These are phyloP conservation scores for Xestia sexstrigata DNA, from an alignment of 2,888 invertebrate genomes.

Conservation along the genomic window DNA sequence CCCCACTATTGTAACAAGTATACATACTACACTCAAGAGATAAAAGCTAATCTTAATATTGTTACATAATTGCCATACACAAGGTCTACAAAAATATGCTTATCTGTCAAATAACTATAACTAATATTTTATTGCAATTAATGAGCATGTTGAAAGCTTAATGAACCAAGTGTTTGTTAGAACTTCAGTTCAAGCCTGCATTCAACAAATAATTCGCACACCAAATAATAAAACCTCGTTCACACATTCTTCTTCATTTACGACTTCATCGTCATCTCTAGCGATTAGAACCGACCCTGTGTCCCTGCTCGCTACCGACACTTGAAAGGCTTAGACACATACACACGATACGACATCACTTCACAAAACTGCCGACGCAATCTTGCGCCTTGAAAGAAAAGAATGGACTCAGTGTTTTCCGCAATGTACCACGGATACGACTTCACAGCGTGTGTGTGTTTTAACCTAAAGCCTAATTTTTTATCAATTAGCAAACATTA, in stretches of 20 bases:
- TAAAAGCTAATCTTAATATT: slow-evolving; percentile 10
- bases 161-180: background rate
- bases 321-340: background rate
- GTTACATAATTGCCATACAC: slow-evolving; percentile 28
- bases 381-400: background rate
- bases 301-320: background rate
- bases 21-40: slow-evolving; percentile 9
- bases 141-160: background rate
- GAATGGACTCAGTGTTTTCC: background rate
- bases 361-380: background rate
- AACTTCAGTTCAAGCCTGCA: background rate
- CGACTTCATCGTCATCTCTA: background rate
- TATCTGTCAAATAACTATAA: slow-evolving; percentile 5
- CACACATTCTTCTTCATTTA: background rate
- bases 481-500: background rate
- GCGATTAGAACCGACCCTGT: background rate
- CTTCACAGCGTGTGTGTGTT: background rate
- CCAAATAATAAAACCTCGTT: background rate
- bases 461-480: background rate
- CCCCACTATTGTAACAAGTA: background rate
- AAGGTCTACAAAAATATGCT: slow-evolving; percentile 12
- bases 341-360: background rate
- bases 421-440: background rate
- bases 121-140: slow-evolving; percentile 35
- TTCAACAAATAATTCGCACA: background rate